A percentile compares a stretch with the other conserved stretches of the same genome.
Evolutionary conservation across 2,888 invertebrate genomes (phyloP).

Genomic region (Sphaeridia pumilis): DNA sequence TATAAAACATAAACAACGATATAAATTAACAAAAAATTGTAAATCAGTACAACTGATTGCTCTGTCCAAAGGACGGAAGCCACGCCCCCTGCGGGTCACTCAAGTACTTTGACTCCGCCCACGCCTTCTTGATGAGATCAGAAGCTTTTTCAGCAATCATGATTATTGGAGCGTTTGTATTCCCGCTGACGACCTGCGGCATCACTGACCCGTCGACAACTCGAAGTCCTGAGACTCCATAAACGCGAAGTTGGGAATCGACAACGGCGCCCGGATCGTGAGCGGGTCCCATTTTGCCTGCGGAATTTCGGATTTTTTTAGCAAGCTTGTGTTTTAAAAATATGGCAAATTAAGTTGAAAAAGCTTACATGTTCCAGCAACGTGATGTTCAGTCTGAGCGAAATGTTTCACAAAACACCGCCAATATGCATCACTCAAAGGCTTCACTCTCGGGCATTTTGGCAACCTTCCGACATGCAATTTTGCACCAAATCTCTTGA

Average conservation of each 20-base stretch:
- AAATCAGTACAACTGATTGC: no score
- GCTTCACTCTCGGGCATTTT: conserved; percentile 55
- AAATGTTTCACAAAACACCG: conserved; percentile 76
- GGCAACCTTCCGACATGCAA: conserved; percentile 62
- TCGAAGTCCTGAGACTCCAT: conserved; percentile 58
- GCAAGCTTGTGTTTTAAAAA: not conserved
- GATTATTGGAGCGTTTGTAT: conserved; percentile 39
- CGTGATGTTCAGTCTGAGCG: conserved; percentile 73
- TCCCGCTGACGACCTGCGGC: conserved; percentile 33
- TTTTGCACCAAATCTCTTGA: conserved; percentile 59
- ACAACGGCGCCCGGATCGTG: conserved; percentile 77
- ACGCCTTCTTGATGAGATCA: conserved; percentile 36
- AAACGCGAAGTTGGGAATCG: conserved; percentile 61
- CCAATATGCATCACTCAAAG: conserved; percentile 66
- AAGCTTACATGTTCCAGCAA: conserved; percentile 58
- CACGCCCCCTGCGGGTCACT: no score
- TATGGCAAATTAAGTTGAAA: not conserved
- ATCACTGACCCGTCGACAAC: conserved; percentile 23
- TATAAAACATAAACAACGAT: no score
- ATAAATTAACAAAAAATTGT: no score
- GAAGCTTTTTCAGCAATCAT: conserved; percentile 40
- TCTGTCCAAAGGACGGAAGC: no score
- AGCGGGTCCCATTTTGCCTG: conserved; percentile 68
- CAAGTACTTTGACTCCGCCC: not conserved
- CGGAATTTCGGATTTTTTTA: not conserved